Evolutionary conservation across 2,888 invertebrate genomes (phyloP).

Genomic region (Agonopterix arenella): DNA sequence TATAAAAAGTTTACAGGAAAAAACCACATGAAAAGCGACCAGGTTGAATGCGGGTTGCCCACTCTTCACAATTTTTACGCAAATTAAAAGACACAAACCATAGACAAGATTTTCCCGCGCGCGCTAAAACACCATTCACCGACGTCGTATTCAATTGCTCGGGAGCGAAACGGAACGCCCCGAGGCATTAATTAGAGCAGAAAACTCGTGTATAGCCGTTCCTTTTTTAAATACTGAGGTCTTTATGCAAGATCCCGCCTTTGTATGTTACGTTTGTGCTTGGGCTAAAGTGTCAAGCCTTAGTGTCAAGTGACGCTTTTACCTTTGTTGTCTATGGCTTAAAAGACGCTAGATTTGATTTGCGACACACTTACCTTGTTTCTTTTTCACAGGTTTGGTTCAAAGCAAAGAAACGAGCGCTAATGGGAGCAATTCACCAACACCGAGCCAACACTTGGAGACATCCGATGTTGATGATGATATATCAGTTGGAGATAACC

Average conservation of each 20-base stretch:
- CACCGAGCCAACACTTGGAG: conserved; percentile 41
- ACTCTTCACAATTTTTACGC: conserved; percentile 69
- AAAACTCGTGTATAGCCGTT: conserved; percentile 56
- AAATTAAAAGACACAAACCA: conserved; percentile 73
- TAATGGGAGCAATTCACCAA: conserved; percentile 30
- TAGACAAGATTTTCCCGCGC: conserved; percentile 57
- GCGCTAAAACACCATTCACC: conserved; percentile 69
- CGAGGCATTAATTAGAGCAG: conserved; percentile 76
- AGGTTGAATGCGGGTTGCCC: conserved; percentile 48
- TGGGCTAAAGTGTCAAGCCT: conserved; percentile 53
- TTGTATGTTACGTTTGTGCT: conserved; percentile 54
- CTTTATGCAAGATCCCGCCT: conserved; percentile 58
- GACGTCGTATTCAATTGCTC: conserved; percentile 62
- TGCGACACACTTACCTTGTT: conserved; percentile 15
- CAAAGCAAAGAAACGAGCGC: conserved; percentile 37
- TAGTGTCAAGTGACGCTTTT: conserved; percentile 44
- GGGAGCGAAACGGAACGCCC: conserved; percentile 69
- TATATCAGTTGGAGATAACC: conserved; percentile 64
- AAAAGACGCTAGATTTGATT: background rate
- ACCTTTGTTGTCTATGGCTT: conserved; percentile 35
- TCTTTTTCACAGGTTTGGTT: conserved; percentile 28
- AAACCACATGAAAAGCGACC: conserved; percentile 46
- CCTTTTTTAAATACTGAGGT: conserved; percentile 66
- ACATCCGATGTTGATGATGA: conserved; percentile 58
- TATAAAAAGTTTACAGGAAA: conserved; percentile 38